phyloP scores from a whole-genome alignment of 2,797 vertebrate species.

The Eidolon dupreanum region DNA sequence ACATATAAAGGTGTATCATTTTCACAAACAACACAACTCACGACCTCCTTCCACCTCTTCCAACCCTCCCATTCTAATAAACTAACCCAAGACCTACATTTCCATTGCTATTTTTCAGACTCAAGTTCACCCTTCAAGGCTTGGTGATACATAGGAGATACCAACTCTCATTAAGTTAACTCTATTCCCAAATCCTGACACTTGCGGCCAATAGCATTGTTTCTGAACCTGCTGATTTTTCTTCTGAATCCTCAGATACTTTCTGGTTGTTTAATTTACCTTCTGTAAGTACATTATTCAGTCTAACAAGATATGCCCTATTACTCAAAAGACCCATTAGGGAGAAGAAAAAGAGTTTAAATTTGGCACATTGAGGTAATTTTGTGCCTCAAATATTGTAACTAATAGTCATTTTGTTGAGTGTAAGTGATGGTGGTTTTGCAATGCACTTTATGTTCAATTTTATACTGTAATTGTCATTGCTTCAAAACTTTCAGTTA shows the following conservation, averaged over 20 bases:
- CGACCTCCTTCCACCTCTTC: too few relatives aligned
- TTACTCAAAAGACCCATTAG: not conserved
- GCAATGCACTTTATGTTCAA: not conserved
- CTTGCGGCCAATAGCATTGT: not conserved
- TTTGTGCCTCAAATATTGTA: not conserved
- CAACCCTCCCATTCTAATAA: not conserved
- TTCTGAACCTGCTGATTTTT: not conserved
- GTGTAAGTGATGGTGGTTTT: not conserved
- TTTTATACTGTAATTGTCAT: slow-evolving; percentile 33
- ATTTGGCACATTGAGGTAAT: not conserved
- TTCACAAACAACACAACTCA: not conserved
- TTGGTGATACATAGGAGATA: not conserved
- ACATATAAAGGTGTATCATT: not conserved
- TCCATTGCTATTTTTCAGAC: not conserved
- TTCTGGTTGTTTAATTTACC: not conserved
- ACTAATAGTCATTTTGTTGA: slow-evolving; percentile 8
- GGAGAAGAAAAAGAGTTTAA: not conserved
- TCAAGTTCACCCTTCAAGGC: not conserved
- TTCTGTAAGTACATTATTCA: not conserved
- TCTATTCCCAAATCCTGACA: not conserved
- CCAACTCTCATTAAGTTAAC: not conserved
- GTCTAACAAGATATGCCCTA: not conserved
- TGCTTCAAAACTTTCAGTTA: slow-evolving; percentile 34
- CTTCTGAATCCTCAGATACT: not conserved
- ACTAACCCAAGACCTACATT: not conserved